Evolutionary conservation across 2,797 vertebrate species (phyloP), one percentile per base, ranked within the genome.

Genomic region (Trematomus bernacchii): DNA sequence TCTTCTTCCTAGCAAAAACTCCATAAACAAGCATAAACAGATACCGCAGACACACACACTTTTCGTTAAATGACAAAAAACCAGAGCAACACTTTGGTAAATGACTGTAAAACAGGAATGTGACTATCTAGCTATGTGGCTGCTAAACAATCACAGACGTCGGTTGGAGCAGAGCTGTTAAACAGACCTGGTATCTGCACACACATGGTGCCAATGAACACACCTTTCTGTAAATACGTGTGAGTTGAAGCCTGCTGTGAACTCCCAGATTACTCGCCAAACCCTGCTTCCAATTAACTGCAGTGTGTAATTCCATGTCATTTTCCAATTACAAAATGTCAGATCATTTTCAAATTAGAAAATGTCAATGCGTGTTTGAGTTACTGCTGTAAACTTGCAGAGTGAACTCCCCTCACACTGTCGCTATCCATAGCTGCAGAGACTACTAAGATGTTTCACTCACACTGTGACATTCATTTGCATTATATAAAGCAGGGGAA

Each of bases 81-180:
- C 79, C 63, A 79, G 53, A 79, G 70, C 85, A 84, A 85, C 73
- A 87, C 79, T 80, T 85, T 85, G 84, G 90, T 89, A 80, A 89
- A 86, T 79, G 80, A 80, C 80, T 87, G 82, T 89, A 70, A 91
- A 90, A 88, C 82, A 85, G 87, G 78, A 90, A 84, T 81, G 76
- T 64, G 78, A 88, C 85, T 83, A 74, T 80, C 71, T 68, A 77
- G 73, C 80, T 67, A 76, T 90, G 84, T 76, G 89, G 85, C 84
- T 80, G 78, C 79, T 83, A 83, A 90, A 84, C 80, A 82, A 67
- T 85, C 71, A 51, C 80, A 84, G 81, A 78, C 67, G 53, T 77
- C 46, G n/a, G 83, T 59, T 37, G 71, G 60, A 87, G 83, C 59
- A 44, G 76, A 85, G 83, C 85, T 73, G 55, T 88, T 64, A 79